Percentiles rank a stretch among this genome's conserved stretches.
phyloP scores from a whole-genome alignment of 2,113 vertebrate genomes.

The Todiramphus chloris region DNA sequence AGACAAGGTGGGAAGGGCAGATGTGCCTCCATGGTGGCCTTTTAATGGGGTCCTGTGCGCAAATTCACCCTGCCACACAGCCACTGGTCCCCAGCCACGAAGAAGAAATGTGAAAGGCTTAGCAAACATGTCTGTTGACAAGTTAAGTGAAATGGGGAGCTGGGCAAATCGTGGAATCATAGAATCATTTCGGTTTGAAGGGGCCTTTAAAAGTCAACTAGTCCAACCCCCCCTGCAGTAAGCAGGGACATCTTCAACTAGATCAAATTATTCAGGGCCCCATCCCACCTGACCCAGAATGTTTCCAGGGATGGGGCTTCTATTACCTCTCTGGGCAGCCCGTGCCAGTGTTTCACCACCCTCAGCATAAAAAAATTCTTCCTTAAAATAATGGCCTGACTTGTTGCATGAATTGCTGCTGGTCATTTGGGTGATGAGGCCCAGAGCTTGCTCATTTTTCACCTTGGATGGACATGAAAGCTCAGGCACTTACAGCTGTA shows the following conservation, averaged over 20 bases:
- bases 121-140: not conserved
- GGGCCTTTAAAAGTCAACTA: not conserved
- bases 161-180: not conserved
- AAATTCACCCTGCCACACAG: not conserved
- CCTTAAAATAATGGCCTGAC: not conserved
- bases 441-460: not conserved
- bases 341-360: fast-evolving
- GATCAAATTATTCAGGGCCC: not conserved
- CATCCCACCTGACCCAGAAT: fast-evolving
- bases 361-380: fast-evolving
- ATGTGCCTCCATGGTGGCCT: not conserved
- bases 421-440: not conserved
- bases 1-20: not conserved
- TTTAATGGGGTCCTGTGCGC: not conserved
- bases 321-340: not conserved
- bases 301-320: too few species aligned
- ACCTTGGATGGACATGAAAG: not conserved
- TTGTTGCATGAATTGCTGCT: not conserved
- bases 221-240: not conserved
- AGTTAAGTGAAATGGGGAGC: not conserved
- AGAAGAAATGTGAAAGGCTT: not conserved
- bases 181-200: not conserved
- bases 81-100: not conserved
- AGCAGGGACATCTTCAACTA: not conserved
- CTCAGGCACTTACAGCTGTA: not conserved